Base-by-base conservation (phyloP, 2,888 invertebrate species). In the Lasioglossum vierecki region DNA sequence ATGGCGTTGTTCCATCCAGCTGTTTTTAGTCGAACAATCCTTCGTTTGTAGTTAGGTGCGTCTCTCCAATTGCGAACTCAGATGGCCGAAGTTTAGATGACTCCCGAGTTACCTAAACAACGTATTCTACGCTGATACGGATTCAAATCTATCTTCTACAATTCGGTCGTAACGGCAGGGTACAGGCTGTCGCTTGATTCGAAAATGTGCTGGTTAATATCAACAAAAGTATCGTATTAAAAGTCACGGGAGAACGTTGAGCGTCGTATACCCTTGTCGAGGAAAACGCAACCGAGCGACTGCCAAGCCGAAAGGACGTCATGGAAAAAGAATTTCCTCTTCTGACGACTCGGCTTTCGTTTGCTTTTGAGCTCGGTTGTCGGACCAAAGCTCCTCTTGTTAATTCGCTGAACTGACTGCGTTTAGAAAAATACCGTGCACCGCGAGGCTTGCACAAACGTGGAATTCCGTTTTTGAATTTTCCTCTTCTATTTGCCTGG, bases 241-340 rank as follows among this genome's bases (percentile, higher is more conserved):
- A 91, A 91, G 88, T 91, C 82, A 60, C 70, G 84, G 73, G 85
- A 92, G 92, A 93, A 89, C 93, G 89, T 92, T 92, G 92, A 88
- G 91, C 79, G 79, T 89, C 82, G 89, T 89, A 91, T 91, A 92
- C 77, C 88, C 88, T 89, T 90, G 89, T 87, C 75, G 79, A 60
- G 73, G 57, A 60, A 80, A 84, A 85, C 76, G 30, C 30, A 57
- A n/a, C 57, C 53, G 76, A 49, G 68, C 77, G 83, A 86, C 79
- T 82, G 82, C n/a, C 44, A 2, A 30, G 41, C 30, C 13, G 41
- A 66, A 80, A 72, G 39, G 68, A n/a, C 46, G 26, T n/a, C 44
- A 35, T 39, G 15, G 57, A 44, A 78, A 70, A 76, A 76, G 60
- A 79, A 80, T 80, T 84, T 66, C 35, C 41, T 60, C 78, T 46